Evolutionary conservation across 2,113 vertebrate genomes (phyloP), one percentile per base, ranked within the genome.

Genomic region (Leptodactylus fuscus): DNA sequence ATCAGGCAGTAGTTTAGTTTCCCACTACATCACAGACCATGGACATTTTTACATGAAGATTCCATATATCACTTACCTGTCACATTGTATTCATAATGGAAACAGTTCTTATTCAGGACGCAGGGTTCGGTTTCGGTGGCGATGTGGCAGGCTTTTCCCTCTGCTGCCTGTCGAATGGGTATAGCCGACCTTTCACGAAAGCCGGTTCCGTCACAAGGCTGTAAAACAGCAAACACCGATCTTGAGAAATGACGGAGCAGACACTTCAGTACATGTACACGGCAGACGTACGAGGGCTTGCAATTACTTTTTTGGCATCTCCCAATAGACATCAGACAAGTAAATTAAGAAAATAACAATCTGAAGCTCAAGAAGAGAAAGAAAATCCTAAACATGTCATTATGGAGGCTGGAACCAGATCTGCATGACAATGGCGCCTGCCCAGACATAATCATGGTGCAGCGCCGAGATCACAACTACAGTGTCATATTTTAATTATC

Each of bases 1-100:
- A 29, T 0, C 11, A 29, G 60, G 1, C n/a, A n/a, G n/a, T n/a
- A n/a, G n/a, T n/a, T n/a, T n/a, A n/a, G n/a, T n/a, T n/a, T n/a
- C n/a, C n/a, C n/a, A n/a, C n/a, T n/a, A n/a, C 20, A n/a, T 16
- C 12, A 24, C 13, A 29, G 22, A 80, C n/a, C 2, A 3, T 13
- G 38, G 22, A 16, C n/a, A 15, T 27, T 27, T 12, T 2, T 44
- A n/a, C 29, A 36, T 65, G 15, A 12, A 34, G 36, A 58, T 22
- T 18, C 16, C 49, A n/a, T 11, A 58, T 24, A 58, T 24, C 24
- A 27, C 58, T 81, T 93, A 98, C 98, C 98, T 94, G 97, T 99
- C 89, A 98, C 96, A 44, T 99, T 99, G 92, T 99, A 99, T 87
- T 96, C 95, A 89, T 98, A 99, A 92, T 97, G 96, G 92, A 94